These are phyloP conservation scores for Listrodromus nycthemerus DNA, from an alignment of 2,888 invertebrate species.

Conservation along the genomic window DNA sequence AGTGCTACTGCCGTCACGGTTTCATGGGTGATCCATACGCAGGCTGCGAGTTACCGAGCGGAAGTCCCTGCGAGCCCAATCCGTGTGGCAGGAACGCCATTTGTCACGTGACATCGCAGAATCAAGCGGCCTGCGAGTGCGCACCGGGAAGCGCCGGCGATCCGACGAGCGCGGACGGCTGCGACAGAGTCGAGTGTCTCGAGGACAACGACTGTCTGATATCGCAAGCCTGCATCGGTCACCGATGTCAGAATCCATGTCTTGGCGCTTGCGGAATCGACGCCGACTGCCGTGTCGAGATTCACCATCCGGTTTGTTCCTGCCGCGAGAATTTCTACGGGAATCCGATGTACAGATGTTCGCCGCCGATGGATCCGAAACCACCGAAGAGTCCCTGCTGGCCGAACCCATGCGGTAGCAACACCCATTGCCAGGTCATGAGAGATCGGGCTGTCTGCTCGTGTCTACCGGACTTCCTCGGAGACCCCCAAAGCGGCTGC, in stretches of 20 bases:
- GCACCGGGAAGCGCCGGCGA: constrained; percentile 91
- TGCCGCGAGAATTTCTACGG: constrained; percentile 91
- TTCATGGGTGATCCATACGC: constrained; percentile 92
- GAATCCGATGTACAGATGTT: constrained; percentile 92
- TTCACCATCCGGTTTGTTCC: constrained; percentile 92
- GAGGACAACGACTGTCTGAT: constrained; percentile 91
- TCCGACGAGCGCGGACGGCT: constrained; percentile 90
- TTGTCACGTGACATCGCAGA: constrained; percentile 89
- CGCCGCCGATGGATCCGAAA: constrained; percentile 85
- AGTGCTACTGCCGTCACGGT: constrained; percentile 92
- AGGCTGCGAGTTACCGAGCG: constrained; percentile 90
- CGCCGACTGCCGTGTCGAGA: constrained; percentile 90
- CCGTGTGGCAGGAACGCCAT: constrained; percentile 93
- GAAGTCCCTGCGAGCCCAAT: constrained; percentile 90
- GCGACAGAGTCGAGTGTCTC: constrained; percentile 92
- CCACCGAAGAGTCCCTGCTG: constrained; percentile 89
- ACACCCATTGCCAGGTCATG: constrained; percentile 91
- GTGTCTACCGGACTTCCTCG: constrained; percentile 91
- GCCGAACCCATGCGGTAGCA: constrained; percentile 91
- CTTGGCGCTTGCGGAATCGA: constrained; percentile 92
- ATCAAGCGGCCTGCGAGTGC: constrained; percentile 90
- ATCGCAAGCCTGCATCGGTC: constrained; percentile 91
- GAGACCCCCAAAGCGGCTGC: constrained; percentile 92
- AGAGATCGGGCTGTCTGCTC: constrained; percentile 91
- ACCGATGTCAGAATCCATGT: constrained; percentile 92